phyloP scores from a whole-genome alignment of 2,113 vertebrate species.

The Candoia aspera region DNA sequence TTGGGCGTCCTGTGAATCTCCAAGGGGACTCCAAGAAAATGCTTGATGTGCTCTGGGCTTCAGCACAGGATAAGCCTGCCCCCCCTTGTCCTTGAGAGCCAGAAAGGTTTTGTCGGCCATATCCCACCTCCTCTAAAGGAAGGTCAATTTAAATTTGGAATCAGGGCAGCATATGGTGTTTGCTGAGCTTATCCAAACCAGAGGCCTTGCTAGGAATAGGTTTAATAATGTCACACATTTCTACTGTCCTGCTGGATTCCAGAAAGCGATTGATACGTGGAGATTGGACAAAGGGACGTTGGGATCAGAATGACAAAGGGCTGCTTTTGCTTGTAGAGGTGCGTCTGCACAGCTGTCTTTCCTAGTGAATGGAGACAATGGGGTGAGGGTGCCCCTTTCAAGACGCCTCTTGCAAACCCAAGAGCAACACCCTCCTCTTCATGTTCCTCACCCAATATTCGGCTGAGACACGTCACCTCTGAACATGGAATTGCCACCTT shows the following conservation, averaged over 20 bases:
- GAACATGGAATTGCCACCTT: background rate
- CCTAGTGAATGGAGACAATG: too few species aligned
- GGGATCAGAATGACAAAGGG: too few species aligned
- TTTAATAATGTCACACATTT: background rate
- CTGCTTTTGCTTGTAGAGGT: too few species aligned
- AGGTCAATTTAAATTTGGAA: background rate
- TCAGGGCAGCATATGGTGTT: background rate
- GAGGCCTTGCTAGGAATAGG: background rate
- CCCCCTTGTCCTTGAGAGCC: too few species aligned
- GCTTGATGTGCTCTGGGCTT: too few species aligned
- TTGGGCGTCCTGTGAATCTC: background rate
- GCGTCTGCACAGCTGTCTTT: too few species aligned
- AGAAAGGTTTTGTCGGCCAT: background rate
- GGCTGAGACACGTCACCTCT: background rate
- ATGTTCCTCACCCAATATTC: too few species aligned
- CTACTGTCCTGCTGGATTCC: background rate
- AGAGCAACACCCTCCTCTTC: too few species aligned
- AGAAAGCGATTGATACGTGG: background rate
- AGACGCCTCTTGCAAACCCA: too few species aligned
- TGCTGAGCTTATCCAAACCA: background rate
- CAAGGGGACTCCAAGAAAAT: too few species aligned
- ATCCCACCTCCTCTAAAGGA: background rate
- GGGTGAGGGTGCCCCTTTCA: too few species aligned
- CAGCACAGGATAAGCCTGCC: background rate
- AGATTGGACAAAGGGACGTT: background rate